A percentile compares a stretch with the other conserved stretches of the same genome.
These are phyloP conservation scores for Antechinus flavipes DNA, from an alignment of 2,113 vertebrate genomes.

Conservation along the genomic window DNA sequence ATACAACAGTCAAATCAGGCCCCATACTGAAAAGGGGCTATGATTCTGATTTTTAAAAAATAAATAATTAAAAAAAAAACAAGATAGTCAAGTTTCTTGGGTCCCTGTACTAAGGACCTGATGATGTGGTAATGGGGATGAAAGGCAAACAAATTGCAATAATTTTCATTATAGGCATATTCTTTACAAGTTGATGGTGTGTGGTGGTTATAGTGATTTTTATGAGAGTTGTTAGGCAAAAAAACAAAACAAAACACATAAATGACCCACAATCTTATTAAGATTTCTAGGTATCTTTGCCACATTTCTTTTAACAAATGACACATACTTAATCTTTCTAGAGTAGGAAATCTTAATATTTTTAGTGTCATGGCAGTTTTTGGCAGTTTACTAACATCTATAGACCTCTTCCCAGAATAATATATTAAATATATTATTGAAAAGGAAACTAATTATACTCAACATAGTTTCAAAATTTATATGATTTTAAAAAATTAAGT, in stretches of 20 bases:
- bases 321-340: background rate
- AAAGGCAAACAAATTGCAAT: background rate
- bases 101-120: background rate
- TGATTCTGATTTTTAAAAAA: background rate
- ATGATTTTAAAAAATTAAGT: background rate
- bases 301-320: background rate
- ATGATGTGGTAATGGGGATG: background rate
- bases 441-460: background rate
- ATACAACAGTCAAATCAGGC: background rate
- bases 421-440: background rate
- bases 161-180: background rate
- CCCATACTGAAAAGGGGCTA: background rate
- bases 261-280: background rate
- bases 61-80: background rate
- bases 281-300: background rate
- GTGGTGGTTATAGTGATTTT: background rate
- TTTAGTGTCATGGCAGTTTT: background rate
- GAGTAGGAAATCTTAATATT: background rate
- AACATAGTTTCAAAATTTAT: background rate
- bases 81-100: background rate
- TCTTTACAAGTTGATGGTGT: background rate
- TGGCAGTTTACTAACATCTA: too few relatives aligned
- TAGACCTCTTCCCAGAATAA: background rate
- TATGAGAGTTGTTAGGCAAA: background rate
- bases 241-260: background rate